These are phyloP conservation scores for Percopsis transmontana DNA, from an alignment of 2,113 vertebrate species.

Conservation along the genomic window DNA sequence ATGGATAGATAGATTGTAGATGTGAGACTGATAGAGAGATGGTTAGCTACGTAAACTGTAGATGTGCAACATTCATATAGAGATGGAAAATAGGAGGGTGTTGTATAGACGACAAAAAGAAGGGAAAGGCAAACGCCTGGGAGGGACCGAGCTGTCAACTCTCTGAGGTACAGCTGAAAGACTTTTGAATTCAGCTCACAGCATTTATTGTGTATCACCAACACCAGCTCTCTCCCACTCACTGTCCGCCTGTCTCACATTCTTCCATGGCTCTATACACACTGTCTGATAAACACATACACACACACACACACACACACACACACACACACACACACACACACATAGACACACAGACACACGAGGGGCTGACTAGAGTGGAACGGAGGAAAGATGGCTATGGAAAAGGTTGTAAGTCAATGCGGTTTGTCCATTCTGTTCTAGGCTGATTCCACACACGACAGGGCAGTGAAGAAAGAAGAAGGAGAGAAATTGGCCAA, in stretches of 20 bases:
- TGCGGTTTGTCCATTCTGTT: conserved; percentile 27
- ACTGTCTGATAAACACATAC: not conserved
- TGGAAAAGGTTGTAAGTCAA: not conserved
- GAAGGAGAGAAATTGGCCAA: conserved; percentile 94
- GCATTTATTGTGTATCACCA: not conserved
- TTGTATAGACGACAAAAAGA: too few species aligned
- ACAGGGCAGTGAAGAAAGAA: conserved; percentile 88
- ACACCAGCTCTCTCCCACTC: not conserved
- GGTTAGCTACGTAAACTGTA: too few species aligned
- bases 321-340: not conserved
- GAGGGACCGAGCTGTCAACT: not conserved
- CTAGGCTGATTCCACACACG: conserved; percentile 89
- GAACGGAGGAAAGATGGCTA: not conserved
- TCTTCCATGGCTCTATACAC: not conserved
- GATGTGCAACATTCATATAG: too few species aligned
- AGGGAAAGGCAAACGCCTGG: not conserved
- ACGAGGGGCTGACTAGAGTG: not conserved
- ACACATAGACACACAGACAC: not conserved
- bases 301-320: not conserved
- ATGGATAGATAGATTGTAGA: too few species aligned
- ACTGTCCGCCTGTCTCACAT: not conserved
- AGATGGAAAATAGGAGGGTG: too few species aligned
- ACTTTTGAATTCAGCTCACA: not conserved
- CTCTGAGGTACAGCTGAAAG: not conserved
- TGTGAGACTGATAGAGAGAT: too few species aligned